Percentiles rank a stretch among this genome's conserved stretches.
phyloP scores from a whole-genome alignment of 2,113 vertebrate genomes.

The Lampris incognitus region DNA sequence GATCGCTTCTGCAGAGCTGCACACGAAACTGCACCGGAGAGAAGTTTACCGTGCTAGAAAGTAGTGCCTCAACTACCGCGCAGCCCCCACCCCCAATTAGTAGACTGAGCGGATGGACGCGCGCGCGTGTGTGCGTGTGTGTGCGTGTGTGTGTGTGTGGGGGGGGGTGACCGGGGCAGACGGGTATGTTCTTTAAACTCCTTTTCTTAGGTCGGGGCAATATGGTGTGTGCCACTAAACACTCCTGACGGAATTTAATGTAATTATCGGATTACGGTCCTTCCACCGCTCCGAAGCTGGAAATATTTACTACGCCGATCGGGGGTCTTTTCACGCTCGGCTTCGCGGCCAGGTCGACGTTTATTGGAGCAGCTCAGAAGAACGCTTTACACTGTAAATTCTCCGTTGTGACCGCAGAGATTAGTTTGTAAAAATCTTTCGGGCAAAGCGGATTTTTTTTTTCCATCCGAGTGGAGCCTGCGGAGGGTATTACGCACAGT shows the following conservation, averaged over 20 bases:
- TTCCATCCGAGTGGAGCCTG: conserved; percentile 4
- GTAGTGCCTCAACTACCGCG: neutral
- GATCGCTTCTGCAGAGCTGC: neutral
- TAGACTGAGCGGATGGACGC: no score
- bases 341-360: neutral
- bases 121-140: no score
- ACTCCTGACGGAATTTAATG: conserved; percentile 77
- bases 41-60: no score
- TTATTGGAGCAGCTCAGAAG: neutral
- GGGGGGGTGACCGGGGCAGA: conserved; percentile 63
- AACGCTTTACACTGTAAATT: conserved; percentile 16
- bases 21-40: no score
- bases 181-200: conserved; percentile 72
- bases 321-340: conserved; percentile 37
- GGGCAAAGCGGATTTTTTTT: neutral
- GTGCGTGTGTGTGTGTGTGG: neutral
- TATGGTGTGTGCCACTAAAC: conserved; percentile 80
- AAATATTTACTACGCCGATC: conserved; percentile 62
- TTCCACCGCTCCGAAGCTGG: conserved; percentile 50
- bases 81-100: conserved; percentile 49
- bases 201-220: conserved; percentile 74
- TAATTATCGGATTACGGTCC: conserved; percentile 82
- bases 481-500: conserved; percentile 44
- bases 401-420: conserved; percentile 16
- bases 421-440: conserved; percentile 7